Percentiles rank a stretch among this genome's conserved stretches.
phyloP scores from a whole-genome alignment of 2,888 invertebrate species.

The Campaea margaritaria region DNA sequence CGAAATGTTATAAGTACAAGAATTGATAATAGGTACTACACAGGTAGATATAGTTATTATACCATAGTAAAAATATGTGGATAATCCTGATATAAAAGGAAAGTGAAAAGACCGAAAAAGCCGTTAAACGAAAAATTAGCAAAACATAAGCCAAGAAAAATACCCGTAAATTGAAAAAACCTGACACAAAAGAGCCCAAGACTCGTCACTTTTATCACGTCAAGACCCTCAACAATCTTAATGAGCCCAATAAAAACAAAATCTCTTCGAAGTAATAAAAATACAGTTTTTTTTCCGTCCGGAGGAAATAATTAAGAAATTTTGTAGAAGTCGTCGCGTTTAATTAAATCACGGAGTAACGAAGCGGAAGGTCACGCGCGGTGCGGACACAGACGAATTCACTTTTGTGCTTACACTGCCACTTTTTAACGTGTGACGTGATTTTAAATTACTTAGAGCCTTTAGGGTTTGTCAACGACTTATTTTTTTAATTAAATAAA shows the following conservation, averaged over 20 bases:
- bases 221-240: slow-evolving; percentile 28
- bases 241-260: slow-evolving; percentile 35
- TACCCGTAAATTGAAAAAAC: slow-evolving; percentile 11
- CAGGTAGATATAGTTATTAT: no score
- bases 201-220: slow-evolving; percentile 25
- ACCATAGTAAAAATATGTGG: not conserved
- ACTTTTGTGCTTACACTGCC: slow-evolving; percentile 32
- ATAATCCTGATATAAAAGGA: not conserved
- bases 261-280: slow-evolving; percentile 38
- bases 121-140: not conserved
- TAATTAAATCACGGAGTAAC: slow-evolving; percentile 76
- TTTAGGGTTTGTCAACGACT: no score
- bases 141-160: slow-evolving; percentile 1
- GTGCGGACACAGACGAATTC: slow-evolving; percentile 47
- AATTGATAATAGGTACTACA: no score
- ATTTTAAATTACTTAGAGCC: no score
- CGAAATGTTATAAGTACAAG: no score
- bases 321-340: slow-evolving; percentile 62
- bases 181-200: not conserved
- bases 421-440: slow-evolving; percentile 4
- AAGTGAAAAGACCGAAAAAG: not conserved
- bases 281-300: slow-evolving; percentile 55
- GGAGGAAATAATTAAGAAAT: slow-evolving; percentile 72
- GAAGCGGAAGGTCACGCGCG: slow-evolving; percentile 67
- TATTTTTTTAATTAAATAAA: no score